Evolutionary conservation across 2,113 vertebrate genomes (phyloP).

Genomic region (Coracopsis vasa): DNA sequence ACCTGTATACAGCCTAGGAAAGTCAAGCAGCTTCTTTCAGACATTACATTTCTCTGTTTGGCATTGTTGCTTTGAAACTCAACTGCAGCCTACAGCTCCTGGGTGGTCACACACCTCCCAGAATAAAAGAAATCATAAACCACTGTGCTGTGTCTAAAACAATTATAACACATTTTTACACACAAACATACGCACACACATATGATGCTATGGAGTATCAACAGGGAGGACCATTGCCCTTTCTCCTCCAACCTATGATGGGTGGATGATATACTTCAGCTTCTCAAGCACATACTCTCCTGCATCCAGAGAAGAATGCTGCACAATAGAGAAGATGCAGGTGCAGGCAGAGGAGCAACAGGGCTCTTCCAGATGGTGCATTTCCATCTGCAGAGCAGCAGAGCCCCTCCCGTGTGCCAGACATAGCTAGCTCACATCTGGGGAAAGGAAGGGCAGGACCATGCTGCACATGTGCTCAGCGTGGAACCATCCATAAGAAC

Average conservation of each 20-base stretch:
- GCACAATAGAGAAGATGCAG: background rate
- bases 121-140: background rate
- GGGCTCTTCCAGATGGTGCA: background rate
- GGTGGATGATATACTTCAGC: background rate
- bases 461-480: background rate
- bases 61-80: background rate
- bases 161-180: background rate
- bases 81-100: background rate
- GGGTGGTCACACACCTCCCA: background rate
- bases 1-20: background rate
- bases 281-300: background rate
- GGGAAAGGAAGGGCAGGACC: background rate
- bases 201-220: background rate
- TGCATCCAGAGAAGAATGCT: fast-evolving
- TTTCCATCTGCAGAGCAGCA: background rate
- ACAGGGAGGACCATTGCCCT: background rate
- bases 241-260: background rate
- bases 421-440: background rate
- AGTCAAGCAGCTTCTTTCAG: background rate
- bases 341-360: background rate
- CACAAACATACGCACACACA: background rate
- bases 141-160: background rate
- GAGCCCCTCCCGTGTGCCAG: background rate
- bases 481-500: background rate
- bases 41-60: background rate